phyloP scores from a whole-genome alignment of 2,113 vertebrate species.

The Lipotes vexillifer region DNA sequence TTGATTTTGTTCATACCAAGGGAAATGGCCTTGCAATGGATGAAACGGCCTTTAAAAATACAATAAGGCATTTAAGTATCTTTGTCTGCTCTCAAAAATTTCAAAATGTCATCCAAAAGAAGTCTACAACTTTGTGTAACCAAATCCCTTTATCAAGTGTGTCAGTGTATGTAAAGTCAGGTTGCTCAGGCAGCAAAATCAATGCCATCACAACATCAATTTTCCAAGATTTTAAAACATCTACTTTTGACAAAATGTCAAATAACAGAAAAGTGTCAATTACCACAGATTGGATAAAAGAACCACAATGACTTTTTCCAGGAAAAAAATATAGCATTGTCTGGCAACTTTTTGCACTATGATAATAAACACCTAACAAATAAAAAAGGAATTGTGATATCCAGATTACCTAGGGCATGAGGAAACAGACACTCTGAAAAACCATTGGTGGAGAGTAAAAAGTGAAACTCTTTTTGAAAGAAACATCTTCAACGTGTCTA shows the following conservation, averaged over 20 bases:
- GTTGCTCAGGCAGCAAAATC: not conserved
- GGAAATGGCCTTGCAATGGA: not conserved
- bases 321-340: not conserved
- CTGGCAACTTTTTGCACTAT: not conserved
- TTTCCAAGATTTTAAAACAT: not conserved
- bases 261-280: not conserved
- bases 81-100: not conserved
- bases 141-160: not conserved
- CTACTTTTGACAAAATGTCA: not conserved
- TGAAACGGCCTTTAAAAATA: constrained; percentile 36
- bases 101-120: not conserved
- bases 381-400: not conserved
- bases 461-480: not conserved
- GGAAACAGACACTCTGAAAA: not conserved
- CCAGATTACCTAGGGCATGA: not conserved
- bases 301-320: not conserved
- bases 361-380: not conserved
- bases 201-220: not conserved
- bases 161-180: not conserved
- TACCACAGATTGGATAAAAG: not conserved
- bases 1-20: constrained; percentile 28
- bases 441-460: not conserved
- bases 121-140: not conserved
- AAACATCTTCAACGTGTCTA: not conserved
- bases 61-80: not conserved